phyloP scores from a whole-genome alignment of 1,140 invertebrate genomes.

The Drosophila yakuba region DNA sequence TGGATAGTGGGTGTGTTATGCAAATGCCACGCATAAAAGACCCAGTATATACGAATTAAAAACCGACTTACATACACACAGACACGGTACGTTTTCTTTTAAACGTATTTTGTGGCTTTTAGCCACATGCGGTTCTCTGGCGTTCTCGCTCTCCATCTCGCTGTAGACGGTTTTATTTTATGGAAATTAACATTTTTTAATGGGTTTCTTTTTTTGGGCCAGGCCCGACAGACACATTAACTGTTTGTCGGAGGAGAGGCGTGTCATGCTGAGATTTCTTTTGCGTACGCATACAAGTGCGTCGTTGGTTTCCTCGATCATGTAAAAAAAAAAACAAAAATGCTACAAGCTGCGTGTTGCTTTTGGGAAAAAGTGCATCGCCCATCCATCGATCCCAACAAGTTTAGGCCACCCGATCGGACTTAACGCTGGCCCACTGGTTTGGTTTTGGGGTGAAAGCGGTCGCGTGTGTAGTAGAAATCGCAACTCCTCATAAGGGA shows the following conservation, averaged over 20 bases:
- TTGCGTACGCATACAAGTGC: background rate
- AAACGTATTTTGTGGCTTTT: conserved; percentile 61
- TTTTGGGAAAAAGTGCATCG: conserved; percentile 19
- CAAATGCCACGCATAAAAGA: conserved; percentile 43
- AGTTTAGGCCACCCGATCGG: conserved; percentile 24
- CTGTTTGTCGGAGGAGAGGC: conserved; percentile 30
- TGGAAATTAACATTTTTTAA: conserved; percentile 82
- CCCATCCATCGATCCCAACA: conserved; percentile 36
- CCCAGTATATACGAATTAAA: background rate
- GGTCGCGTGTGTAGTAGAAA: background rate
- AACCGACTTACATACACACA: conserved; percentile 7
- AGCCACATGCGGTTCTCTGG: conserved; percentile 59
- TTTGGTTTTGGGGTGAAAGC: conserved; percentile 20
- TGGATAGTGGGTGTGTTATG: conserved; percentile 61
- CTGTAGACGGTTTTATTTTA: conserved; percentile 55
- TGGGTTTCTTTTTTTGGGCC: conserved; percentile 56
- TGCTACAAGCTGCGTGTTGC: conserved; percentile 33
- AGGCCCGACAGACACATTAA: conserved; percentile 24
- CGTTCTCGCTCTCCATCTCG: background rate
- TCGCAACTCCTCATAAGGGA: too few species aligned
- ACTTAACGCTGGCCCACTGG: conserved; percentile 25
- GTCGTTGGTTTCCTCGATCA: conserved; percentile 16
- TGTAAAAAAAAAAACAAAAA: conserved; percentile 4
- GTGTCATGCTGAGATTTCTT: conserved; percentile 33
- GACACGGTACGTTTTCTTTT: conserved; percentile 13